Evolutionary conservation across 2,797 vertebrate genomes (phyloP), one percentile per base, ranked within the genome.

Genomic region (Acipenser oxyrinchus): DNA sequence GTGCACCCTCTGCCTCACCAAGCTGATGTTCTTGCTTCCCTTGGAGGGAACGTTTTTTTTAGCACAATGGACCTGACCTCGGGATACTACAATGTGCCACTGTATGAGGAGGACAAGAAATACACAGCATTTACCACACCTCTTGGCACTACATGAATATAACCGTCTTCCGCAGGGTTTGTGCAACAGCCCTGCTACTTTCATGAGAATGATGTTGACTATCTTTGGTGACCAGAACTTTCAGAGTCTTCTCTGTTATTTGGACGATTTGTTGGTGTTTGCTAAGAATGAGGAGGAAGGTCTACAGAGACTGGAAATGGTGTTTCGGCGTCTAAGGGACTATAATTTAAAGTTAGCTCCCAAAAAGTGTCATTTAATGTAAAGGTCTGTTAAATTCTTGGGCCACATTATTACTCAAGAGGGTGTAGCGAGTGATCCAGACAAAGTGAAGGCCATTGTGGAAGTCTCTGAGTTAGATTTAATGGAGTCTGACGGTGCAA

Each of bases 361-460:
- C 0, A 63, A 23, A 9, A 73, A 70, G 49, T 71, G 51, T 6
- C 37, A 60, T 13, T 58, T 72, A 53, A n/a, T 72, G 49, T 37
- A 65, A 49, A 49, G 50, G 1, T 69, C 64, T 10, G 60, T 72
- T 1, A 69, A 62, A 48, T 72, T 72, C 53, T 13, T 67, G 2
- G 68, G 71, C 3, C 68, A 72, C 18, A 7, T 72, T 1, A 63
- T 66, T 60, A 62, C 49, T 60, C 51, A 65, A 55, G 8, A 66
- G 10, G 64, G 66, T 6, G 57, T 72, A 57, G 37, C 48, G 1
- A 69, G 48, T 18, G 63, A 69, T 59, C 71, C 59, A 10, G 63
- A 66, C 11, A 72, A 69, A 51, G 70, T 72, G 2, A 37, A 63
- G 10, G 57, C 67, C 12, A 69, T 62, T 10, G 66, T 50, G 7